Percentiles rank a stretch among this genome's conserved stretches.
Evolutionary conservation across 2,888 invertebrate genomes (phyloP).

Genomic region (Strigamia crassipes): DNA sequence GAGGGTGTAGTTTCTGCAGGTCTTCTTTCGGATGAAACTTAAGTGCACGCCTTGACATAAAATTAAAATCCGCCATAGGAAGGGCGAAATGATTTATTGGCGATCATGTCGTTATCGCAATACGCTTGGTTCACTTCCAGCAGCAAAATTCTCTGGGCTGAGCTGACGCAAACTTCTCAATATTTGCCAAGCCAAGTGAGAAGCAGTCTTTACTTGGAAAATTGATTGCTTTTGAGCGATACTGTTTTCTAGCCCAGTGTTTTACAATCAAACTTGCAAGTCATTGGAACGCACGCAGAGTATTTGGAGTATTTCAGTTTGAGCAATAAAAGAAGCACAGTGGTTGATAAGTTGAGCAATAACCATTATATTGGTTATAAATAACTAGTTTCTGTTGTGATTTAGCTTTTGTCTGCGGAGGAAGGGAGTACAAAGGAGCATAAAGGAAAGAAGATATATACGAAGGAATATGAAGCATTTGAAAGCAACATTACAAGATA

Average conservation of each 20-base stretch:
- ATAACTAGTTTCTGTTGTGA: too few species aligned
- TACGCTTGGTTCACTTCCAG: background rate
- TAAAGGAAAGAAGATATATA: too few species aligned
- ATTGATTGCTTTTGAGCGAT: background rate
- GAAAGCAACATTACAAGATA: too few species aligned
- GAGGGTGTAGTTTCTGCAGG: too few species aligned
- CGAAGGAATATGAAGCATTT: too few species aligned
- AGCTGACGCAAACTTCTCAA: background rate
- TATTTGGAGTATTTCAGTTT: background rate
- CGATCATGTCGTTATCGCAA: background rate
- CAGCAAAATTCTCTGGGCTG: background rate
- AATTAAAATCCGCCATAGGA: background rate
- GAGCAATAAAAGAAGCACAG: too few species aligned
- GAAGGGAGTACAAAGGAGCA: too few species aligned
- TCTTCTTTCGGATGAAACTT: too few species aligned
- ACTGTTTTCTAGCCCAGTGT: background rate
- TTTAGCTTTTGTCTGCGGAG: too few species aligned
- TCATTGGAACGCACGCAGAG: background rate
- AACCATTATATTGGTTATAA: too few species aligned
- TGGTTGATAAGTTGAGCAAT: too few species aligned
- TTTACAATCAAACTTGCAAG: background rate
- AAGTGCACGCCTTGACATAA: too few species aligned
- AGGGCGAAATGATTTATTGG: background rate
- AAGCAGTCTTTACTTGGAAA: background rate
- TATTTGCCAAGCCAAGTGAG: conserved; percentile 5